phyloP scores from a whole-genome alignment of 1,140 invertebrate species.

The Choristoneura fumiferana region DNA sequence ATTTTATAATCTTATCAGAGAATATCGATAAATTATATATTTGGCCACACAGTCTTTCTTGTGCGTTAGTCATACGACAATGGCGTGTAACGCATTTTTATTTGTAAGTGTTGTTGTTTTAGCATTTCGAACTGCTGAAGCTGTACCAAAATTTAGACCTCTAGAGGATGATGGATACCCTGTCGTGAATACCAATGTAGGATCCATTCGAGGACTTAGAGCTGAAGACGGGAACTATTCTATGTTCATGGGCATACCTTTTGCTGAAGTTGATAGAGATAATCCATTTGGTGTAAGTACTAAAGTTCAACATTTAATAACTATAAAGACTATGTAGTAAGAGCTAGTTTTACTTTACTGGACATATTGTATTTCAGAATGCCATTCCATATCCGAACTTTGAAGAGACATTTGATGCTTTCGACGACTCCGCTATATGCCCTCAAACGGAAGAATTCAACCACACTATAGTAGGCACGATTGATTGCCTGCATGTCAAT shows the following conservation, averaged over 20 bases:
- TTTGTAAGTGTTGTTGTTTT: too few relatives aligned
- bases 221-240: constrained; percentile 26
- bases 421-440: background rate
- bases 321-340: too few relatives aligned
- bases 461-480: constrained; percentile 21
- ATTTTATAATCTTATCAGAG: too few relatives aligned
- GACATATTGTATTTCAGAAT: constrained; percentile 19
- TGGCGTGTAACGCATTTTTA: too few relatives aligned
- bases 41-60: too few relatives aligned
- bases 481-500: constrained; percentile 37
- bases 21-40: too few relatives aligned
- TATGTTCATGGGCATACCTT: constrained; percentile 31
- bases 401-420: constrained; percentile 2
- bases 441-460: constrained; percentile 6
- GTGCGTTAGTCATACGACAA: too few relatives aligned
- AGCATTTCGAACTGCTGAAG: too few relatives aligned
- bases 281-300: constrained; percentile 30
- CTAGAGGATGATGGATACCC: background rate
- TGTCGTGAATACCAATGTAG: constrained; percentile 24
- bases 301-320: constrained; percentile 42
- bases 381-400: background rate
- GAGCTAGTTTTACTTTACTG: too few relatives aligned
- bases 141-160: too few relatives aligned
- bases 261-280: constrained; percentile 19
- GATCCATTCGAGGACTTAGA: constrained; percentile 21